Conservation (phyloP, 2,113 vertebrate genomes). For the Hippocampus abdominalis region DNA sequence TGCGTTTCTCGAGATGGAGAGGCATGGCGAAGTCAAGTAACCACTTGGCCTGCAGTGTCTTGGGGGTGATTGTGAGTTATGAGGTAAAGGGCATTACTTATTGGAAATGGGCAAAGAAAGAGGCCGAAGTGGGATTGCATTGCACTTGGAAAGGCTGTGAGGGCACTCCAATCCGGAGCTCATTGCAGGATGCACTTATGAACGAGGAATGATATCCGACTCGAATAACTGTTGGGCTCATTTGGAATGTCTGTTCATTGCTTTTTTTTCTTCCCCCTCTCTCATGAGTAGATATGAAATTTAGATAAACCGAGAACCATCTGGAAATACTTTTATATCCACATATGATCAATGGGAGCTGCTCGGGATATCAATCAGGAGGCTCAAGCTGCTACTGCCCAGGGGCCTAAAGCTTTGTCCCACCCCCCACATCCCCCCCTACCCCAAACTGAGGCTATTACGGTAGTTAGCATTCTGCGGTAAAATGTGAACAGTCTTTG, state of each 20-base stretch:
- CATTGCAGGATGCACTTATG: slow-evolving; percentile 16
- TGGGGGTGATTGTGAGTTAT: slow-evolving; percentile 60
- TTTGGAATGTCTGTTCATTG: slow-evolving; percentile 26
- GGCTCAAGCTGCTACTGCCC: slow-evolving; percentile 28
- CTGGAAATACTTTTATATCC: neutral
- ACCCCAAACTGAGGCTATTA: slow-evolving; percentile 49
- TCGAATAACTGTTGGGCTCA: slow-evolving; percentile 15
- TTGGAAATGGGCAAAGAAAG: slow-evolving; percentile 19
- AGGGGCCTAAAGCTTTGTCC: slow-evolving; percentile 37
- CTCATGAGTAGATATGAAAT: slow-evolving; percentile 24
- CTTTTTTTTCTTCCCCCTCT: slow-evolving; percentile 5
- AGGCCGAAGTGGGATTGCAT: slow-evolving; percentile 21
- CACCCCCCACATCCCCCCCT: neutral
- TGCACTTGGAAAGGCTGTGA: slow-evolving; percentile 8
- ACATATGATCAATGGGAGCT: neutral
- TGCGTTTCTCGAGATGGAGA: slow-evolving; percentile 59
- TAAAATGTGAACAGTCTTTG: slow-evolving; percentile 72
- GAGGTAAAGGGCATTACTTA: slow-evolving; percentile 49
- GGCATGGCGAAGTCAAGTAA: slow-evolving; percentile 51
- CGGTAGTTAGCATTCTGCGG: slow-evolving; percentile 69
- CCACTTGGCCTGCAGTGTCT: slow-evolving; percentile 53
- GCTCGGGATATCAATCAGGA: slow-evolving; percentile 33
- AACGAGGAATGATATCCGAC: slow-evolving; percentile 21
- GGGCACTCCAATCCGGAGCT: slow-evolving; percentile 13
- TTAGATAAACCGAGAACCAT: slow-evolving; percentile 6